Conservation (phyloP, 2,113 vertebrate genomes). For the Tauraco erythrolophus region DNA sequence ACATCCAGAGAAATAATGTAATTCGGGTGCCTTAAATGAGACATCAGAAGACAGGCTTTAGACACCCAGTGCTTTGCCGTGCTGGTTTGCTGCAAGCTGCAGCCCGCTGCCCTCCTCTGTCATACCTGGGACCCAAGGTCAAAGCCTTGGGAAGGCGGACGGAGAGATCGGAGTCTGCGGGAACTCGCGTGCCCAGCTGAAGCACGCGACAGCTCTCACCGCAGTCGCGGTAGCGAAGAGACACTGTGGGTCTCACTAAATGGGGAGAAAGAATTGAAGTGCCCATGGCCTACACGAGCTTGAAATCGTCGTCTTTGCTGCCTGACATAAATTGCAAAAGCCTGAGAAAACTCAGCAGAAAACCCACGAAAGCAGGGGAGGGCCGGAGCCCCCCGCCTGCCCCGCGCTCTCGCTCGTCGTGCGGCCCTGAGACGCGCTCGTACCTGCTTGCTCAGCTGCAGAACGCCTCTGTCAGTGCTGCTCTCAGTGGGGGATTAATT, state of each 20-base stretch:
- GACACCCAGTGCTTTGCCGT: background rate
- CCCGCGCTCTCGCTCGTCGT: accelerated
- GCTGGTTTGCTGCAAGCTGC: background rate
- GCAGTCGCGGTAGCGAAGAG: accelerated
- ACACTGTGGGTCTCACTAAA: background rate
- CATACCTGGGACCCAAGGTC: background rate
- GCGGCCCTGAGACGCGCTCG: accelerated
- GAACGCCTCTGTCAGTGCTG: background rate
- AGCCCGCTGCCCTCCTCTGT: background rate
- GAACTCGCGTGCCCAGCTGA: accelerated
- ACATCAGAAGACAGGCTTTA: background rate
- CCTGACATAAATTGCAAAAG: background rate
- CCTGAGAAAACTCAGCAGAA: background rate
- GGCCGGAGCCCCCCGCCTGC: background rate
- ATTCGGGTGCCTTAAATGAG: background rate
- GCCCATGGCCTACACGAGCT: accelerated
- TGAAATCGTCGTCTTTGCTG: background rate
- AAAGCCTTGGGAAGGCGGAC: background rate
- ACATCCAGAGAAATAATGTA: background rate
- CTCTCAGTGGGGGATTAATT: background rate
- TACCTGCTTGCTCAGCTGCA: background rate
- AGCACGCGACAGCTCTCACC: accelerated
- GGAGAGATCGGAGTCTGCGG: background rate
- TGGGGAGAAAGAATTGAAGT: background rate
- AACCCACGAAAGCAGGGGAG: background rate